Evolutionary conservation across 2,797 vertebrate genomes (phyloP).

Genomic region (Aldrovandia affinis): DNA sequence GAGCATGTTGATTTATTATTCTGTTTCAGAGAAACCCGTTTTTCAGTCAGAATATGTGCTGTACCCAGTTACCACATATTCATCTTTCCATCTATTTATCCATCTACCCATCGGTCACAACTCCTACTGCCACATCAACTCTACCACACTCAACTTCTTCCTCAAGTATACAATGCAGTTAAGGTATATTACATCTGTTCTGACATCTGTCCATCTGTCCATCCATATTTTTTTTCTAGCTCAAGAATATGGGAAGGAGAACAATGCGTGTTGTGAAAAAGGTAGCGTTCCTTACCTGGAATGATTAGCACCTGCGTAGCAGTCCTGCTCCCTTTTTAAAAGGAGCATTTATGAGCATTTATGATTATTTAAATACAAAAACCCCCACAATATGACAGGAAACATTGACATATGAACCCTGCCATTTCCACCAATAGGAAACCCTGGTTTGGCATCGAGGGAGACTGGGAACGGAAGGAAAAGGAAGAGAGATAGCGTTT

Average conservation of each 20-base stretch:
- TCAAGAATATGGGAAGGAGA: not conserved
- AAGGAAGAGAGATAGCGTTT: constrained; percentile 38
- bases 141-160: not conserved
- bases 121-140: not conserved
- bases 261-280: not conserved
- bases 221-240: not conserved
- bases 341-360: constrained; percentile 42
- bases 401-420: constrained; percentile 62
- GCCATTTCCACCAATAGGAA: constrained; percentile 69
- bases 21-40: too few relatives aligned
- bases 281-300: constrained; percentile 51
- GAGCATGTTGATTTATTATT: too few relatives aligned
- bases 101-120: too few relatives aligned
- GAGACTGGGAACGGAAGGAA: constrained; percentile 41
- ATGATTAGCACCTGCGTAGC: constrained; percentile 17
- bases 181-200: not conserved
- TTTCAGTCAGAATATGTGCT: too few relatives aligned
- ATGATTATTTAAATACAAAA: constrained; percentile 58
- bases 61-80: too few relatives aligned
- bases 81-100: too few relatives aligned
- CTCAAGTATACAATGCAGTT: not conserved
- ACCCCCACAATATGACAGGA: constrained; percentile 56
- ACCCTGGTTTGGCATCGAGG: constrained; percentile 57
- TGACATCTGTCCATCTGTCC: not conserved
- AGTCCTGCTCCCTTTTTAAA: constrained; percentile 37